These are phyloP conservation scores for Dryas iulia DNA, from an alignment of 1,140 invertebrate genomes.

Conservation along the genomic window DNA sequence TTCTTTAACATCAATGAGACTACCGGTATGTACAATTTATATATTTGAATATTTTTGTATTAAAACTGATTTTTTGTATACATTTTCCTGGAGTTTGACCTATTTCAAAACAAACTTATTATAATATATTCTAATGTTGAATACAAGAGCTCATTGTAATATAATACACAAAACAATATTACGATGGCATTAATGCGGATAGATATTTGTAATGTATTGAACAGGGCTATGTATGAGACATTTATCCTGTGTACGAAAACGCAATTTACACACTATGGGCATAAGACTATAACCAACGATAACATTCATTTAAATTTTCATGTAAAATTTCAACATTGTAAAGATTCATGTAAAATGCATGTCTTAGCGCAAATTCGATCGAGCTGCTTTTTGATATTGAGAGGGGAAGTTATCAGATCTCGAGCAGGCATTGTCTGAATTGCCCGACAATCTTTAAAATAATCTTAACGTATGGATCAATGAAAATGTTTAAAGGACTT, in stretches of 20 bases:
- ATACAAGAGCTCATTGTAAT: too few species aligned
- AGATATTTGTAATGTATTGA: neutral
- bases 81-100: too few species aligned
- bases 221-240: neutral
- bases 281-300: too few species aligned
- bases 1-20: conserved; percentile 92
- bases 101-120: too few species aligned
- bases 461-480: neutral
- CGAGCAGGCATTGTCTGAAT: conserved; percentile 1
- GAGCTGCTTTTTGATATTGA: conserved; percentile 30
- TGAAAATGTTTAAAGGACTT: neutral
- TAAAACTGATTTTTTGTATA: neutral
- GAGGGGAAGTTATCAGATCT: conserved; percentile 32
- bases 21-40: conserved; percentile 82
- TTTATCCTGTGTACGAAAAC: neutral
- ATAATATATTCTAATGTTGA: too few species aligned
- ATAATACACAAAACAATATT: neutral
- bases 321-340: too few species aligned
- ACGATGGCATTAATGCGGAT: neutral
- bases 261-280: conserved; percentile 2
- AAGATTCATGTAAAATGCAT: conserved; percentile 40
- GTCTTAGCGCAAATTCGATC: conserved; percentile 27
- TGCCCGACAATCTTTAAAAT: neutral
- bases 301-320: conserved; percentile 29
- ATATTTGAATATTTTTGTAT: neutral